A percentile compares a stretch with the other conserved stretches of the same genome.
Evolutionary conservation across 2,888 invertebrate genomes (phyloP).

Genomic region (Lycia hirtaria): DNA sequence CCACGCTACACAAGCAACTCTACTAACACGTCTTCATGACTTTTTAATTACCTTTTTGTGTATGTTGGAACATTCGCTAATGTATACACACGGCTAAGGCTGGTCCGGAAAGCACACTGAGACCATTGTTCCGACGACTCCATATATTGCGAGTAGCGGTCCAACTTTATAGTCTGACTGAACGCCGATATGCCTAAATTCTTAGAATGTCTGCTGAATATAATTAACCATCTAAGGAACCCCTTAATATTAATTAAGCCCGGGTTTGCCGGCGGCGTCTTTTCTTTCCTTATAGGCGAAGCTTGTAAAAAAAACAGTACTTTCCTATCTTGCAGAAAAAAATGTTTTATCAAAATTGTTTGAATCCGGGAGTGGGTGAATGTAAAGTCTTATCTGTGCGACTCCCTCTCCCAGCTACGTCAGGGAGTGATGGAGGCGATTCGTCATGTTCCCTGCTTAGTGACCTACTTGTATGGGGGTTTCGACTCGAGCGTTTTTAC

Average conservation of each 20-base stretch:
- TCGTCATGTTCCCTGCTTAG: constrained; percentile 73
- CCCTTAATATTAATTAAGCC: constrained; percentile 60
- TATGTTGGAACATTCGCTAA: constrained; percentile 75
- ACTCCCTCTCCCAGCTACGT: constrained; percentile 58
- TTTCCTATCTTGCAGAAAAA: constrained; percentile 40
- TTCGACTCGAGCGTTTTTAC: constrained; percentile 52
- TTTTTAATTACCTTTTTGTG: constrained; percentile 78
- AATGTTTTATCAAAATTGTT: constrained; percentile 55
- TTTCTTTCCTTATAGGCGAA: constrained; percentile 35
- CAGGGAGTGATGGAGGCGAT: constrained; percentile 75
- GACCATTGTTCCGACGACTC: constrained; percentile 72
- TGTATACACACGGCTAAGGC: constrained; percentile 68
- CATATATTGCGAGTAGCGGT: constrained; percentile 80
- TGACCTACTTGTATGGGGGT: constrained; percentile 70
- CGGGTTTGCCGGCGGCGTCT: constrained; percentile 39
- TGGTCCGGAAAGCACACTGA: constrained; percentile 71
- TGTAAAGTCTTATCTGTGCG: constrained; percentile 68
- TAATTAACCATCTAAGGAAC: constrained; percentile 65
- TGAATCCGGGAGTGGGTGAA: constrained; percentile 55
- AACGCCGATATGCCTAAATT: constrained; percentile 68
- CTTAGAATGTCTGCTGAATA: constrained; percentile 75
- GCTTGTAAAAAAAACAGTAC: constrained; percentile 16
- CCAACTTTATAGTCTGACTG: constrained; percentile 65
- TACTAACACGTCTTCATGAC: constrained; percentile 66
- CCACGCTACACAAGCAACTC: constrained; percentile 43